phyloP scores from a whole-genome alignment of 2,888 invertebrate species.

The Euclidia mi region DNA sequence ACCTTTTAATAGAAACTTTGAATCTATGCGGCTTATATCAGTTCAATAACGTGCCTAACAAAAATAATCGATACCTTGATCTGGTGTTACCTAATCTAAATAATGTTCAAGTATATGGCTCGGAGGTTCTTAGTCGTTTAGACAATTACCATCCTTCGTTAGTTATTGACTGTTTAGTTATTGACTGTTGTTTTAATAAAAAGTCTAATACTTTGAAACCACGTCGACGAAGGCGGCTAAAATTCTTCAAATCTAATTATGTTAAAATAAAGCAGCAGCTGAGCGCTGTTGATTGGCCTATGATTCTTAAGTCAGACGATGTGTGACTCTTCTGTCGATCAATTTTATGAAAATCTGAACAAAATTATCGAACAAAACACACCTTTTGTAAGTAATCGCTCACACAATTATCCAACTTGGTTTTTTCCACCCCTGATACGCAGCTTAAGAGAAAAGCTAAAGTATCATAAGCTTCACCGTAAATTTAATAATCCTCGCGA shows the following conservation, averaged over 20 bases:
- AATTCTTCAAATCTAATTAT: background rate
- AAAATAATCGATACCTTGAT: background rate
- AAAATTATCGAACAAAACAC: background rate
- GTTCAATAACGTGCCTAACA: background rate
- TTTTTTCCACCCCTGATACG: background rate
- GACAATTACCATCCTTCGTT: background rate
- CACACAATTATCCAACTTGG: background rate
- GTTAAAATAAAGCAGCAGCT: background rate
- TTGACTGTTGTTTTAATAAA: background rate
- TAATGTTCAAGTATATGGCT: background rate
- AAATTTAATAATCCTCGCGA: too few species aligned
- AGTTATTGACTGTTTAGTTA: background rate
- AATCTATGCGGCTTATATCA: background rate
- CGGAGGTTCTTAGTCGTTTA: background rate
- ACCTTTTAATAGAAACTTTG: background rate
- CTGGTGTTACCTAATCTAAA: background rate
- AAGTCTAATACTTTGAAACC: background rate
- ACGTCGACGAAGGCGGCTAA: background rate
- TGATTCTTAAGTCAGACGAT: background rate
- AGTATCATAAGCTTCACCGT: background rate
- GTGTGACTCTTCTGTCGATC: background rate
- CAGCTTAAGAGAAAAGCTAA: background rate
- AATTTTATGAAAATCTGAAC: background rate
- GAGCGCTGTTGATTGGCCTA: background rate
- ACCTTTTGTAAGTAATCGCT: background rate